Conservation (phyloP, 2,888 invertebrate genomes). For the Cheilosia vernalis region DNA sequence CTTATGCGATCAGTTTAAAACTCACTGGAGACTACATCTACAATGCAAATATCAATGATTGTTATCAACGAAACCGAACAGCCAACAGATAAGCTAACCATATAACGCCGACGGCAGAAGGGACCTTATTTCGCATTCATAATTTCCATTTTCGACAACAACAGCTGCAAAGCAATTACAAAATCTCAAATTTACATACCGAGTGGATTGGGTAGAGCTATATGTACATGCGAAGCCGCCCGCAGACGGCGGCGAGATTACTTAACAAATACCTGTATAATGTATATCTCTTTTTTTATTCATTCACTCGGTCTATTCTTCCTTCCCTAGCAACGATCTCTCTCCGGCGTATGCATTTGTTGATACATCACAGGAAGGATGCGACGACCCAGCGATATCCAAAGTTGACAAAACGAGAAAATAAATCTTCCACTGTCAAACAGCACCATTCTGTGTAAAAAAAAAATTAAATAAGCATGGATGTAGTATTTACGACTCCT, state of each 20-base stretch:
- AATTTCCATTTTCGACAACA: constrained; percentile 53
- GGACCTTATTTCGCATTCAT: constrained; percentile 32
- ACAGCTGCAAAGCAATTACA: constrained; percentile 51
- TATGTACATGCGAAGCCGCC: neutral
- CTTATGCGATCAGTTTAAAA: constrained; percentile 30
- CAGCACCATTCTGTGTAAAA: constrained; percentile 7
- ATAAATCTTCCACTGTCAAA: constrained; percentile 49
- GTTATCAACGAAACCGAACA: neutral
- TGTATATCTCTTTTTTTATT: neutral
- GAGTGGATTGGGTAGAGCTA: neutral
- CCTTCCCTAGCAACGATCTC: neutral
- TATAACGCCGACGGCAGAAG: neutral
- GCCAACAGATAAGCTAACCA: neutral
- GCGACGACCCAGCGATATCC: constrained; percentile 35
- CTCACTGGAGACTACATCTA: constrained; percentile 11
- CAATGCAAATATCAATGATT: constrained; percentile 20
- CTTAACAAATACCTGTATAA: neutral
- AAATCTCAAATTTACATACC: constrained; percentile 41
- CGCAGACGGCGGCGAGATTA: constrained; percentile 1
- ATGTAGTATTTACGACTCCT: constrained; percentile 24
- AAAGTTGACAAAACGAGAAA: constrained; percentile 49
- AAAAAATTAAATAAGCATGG: constrained; percentile 38
- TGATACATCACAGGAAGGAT: constrained; percentile 27
- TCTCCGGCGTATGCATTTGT: constrained; percentile 22
- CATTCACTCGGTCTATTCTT: constrained; percentile 7